Percentiles rank a stretch among this genome's conserved stretches.
phyloP scores from a whole-genome alignment of 1,140 invertebrate species.

The Oscheius sp. region DNA sequence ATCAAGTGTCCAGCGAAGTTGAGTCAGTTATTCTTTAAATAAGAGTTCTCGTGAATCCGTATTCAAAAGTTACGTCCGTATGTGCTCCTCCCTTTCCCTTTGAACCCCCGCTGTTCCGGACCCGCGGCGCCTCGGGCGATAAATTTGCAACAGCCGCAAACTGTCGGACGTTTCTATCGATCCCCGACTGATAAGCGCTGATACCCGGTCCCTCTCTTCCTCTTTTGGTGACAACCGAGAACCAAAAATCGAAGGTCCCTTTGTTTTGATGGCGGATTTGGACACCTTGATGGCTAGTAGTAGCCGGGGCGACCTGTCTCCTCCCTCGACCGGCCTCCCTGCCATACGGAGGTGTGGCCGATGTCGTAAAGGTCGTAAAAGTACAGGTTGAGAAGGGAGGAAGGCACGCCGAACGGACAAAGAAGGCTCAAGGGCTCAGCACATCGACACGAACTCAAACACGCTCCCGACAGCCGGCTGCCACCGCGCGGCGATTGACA shows the following conservation, averaged over 20 bases:
- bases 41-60: too few species aligned
- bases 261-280: neutral
- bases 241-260: too few species aligned
- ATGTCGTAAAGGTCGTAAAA: conserved; percentile 4
- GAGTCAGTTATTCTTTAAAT: too few species aligned
- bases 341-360: neutral
- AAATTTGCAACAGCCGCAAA: too few species aligned
- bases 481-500: too few species aligned
- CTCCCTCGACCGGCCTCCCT: neutral
- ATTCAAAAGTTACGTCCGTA: too few species aligned
- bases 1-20: too few species aligned
- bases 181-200: neutral
- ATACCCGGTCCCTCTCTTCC: neutral
- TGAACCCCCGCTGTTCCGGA: too few species aligned
- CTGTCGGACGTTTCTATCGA: neutral
- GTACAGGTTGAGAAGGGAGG: conserved; percentile 1
- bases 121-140: too few species aligned
- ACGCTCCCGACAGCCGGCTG: too few species aligned
- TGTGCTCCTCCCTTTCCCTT: too few species aligned
- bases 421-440: conserved; percentile 5
- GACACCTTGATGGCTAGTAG: neutral
- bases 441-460: conserved; percentile 3
- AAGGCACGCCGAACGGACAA: neutral
- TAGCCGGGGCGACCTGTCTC: neutral
- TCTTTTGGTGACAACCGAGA: too few species aligned